Conservation (phyloP, 2,113 vertebrate species). For the Eulacestoma nigropectus region DNA sequence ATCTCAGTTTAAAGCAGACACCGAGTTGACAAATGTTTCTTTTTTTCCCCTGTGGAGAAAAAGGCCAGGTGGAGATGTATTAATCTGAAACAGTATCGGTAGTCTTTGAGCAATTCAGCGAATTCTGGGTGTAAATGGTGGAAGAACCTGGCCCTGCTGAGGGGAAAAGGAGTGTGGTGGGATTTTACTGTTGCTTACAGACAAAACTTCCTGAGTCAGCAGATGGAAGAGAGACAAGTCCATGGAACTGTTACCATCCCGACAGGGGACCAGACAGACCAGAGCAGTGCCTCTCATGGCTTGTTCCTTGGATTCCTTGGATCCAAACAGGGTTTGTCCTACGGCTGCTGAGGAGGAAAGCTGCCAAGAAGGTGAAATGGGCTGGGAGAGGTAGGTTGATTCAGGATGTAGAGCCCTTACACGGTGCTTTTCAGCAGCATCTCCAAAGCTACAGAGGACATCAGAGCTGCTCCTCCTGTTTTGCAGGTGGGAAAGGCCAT, state of each 20-base stretch:
- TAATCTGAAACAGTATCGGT: neutral
- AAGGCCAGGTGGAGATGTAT: neutral
- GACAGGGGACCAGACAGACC: neutral
- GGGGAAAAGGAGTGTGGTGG: neutral
- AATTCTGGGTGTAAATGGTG: neutral
- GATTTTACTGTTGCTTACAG: neutral
- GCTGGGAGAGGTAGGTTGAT: neutral
- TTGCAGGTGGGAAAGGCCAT: neutral
- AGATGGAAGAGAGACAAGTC: neutral
- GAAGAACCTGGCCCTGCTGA: neutral
- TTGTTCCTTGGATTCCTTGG: neutral
- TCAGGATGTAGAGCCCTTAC: rapidly evolving
- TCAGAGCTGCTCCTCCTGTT: neutral
- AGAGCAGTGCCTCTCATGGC: neutral
- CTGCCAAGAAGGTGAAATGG: neutral
- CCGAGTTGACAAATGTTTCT: rapidly evolving
- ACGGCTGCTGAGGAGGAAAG: neutral
- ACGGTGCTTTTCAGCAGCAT: rapidly evolving
- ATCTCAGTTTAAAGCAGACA: neutral
- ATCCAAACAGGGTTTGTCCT: neutral
- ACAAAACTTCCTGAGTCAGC: neutral
- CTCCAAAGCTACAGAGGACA: neutral
- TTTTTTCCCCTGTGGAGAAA: neutral
- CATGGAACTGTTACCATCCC: neutral
- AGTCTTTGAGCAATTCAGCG: neutral